phyloP scores from a whole-genome alignment of 2,797 vertebrate genomes.

The Poeciliopsis gracilis region DNA sequence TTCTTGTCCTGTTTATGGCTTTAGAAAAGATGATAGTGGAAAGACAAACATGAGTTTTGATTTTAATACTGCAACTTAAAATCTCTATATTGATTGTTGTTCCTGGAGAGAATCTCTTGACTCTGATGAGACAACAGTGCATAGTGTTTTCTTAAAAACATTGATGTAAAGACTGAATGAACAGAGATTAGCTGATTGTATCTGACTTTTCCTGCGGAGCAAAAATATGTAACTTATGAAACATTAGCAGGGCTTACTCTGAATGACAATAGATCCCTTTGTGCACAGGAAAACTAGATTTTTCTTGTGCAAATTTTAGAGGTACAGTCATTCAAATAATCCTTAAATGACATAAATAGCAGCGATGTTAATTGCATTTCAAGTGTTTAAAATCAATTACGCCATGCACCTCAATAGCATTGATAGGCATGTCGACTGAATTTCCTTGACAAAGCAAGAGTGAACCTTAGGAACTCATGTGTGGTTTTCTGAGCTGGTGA shows the following conservation, averaged over 20 bases:
- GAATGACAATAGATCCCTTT: neutral
- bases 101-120: slow-evolving; percentile 23
- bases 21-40: slow-evolving; percentile 31
- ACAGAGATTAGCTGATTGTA: slow-evolving; percentile 2
- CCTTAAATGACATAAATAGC: too few species aligned
- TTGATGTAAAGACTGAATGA: slow-evolving; percentile 25
- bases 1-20: slow-evolving; percentile 25
- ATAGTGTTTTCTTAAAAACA: slow-evolving; percentile 27
- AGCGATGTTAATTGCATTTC: too few species aligned
- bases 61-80: slow-evolving; percentile 26
- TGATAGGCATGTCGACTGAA: neutral
- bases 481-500: neutral
- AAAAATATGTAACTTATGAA: neutral
- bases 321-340: too few species aligned
- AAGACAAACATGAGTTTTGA: slow-evolving; percentile 14
- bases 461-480: neutral
- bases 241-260: neutral
- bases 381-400: neutral
- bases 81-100: slow-evolving; percentile 26
- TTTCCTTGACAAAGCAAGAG: neutral
- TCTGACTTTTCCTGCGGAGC: neutral
- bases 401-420: neutral
- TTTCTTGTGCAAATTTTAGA: too few species aligned
- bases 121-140: slow-evolving; percentile 33
- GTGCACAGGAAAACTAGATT: neutral